Percentiles rank a stretch among this genome's conserved stretches.
Conservation (phyloP, 2,797 vertebrate genomes). For the Champsocephalus gunnari region DNA sequence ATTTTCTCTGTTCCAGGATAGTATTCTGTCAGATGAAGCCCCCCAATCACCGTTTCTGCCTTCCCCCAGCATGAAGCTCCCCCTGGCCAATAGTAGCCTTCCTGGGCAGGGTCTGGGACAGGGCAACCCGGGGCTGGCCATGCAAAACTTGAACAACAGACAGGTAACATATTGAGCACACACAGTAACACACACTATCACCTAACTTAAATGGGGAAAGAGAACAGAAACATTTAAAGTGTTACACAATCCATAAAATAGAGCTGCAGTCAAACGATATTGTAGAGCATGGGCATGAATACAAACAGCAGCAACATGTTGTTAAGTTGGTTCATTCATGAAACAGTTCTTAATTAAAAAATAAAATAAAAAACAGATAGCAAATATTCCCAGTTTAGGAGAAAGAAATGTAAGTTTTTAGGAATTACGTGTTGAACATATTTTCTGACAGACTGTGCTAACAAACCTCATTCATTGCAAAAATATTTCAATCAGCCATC, state of each 20-base stretch:
- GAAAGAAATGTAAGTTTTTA: too few relatives aligned
- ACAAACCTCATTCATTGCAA: neutral
- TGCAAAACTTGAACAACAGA: conserved; percentile 99
- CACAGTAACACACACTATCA: neutral
- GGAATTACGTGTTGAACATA: too few relatives aligned
- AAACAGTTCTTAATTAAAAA: too few relatives aligned
- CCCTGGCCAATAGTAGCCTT: conserved; percentile 97
- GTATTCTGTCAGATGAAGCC: conserved; percentile 95
- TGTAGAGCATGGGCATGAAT: neutral
- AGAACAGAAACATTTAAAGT: neutral
- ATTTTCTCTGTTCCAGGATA: conserved; percentile 88
- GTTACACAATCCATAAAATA: neutral
- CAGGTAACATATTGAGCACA: conserved; percentile 84
- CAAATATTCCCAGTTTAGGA: too few relatives aligned
- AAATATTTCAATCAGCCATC: neutral
- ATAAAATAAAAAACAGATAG: too few relatives aligned
- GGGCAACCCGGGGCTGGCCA: conserved; percentile 95
- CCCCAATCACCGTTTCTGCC: conserved; percentile 99
- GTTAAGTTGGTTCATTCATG: too few relatives aligned
- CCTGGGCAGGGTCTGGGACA: conserved; percentile 96
- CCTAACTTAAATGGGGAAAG: neutral
- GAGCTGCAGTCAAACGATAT: neutral
- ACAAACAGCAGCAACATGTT: neutral
- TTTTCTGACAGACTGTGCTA: neutral
- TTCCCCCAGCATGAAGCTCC: conserved; percentile 99